Percentiles rank a stretch among this genome's conserved stretches.
Conservation (phyloP, 2,797 vertebrate genomes). For the Sebastes vulpes region DNA sequence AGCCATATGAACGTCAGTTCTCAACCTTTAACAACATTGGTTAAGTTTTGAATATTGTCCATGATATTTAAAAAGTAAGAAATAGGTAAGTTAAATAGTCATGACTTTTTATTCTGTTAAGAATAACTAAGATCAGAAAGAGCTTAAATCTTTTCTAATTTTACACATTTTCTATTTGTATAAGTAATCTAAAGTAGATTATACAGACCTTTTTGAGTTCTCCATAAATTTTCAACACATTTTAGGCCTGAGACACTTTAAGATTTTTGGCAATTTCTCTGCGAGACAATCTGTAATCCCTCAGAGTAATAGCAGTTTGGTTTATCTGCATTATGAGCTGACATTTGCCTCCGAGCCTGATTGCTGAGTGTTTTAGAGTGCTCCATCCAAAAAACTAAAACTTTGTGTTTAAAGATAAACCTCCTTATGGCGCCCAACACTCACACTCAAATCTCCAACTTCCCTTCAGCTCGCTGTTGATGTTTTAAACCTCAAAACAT, state of each 20-base stretch:
- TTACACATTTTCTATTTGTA: background rate
- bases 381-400: constrained; percentile 24
- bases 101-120: background rate
- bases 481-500: constrained; percentile 12
- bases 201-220: background rate
- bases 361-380: constrained; percentile 36
- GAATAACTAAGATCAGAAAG: background rate
- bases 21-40: background rate
- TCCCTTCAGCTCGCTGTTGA: constrained; percentile 12
- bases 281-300: constrained; percentile 34
- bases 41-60: background rate
- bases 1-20: background rate
- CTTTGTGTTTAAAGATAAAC: constrained; percentile 43
- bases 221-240: background rate
- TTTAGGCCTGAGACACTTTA: constrained; percentile 1
- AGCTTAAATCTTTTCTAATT: background rate
- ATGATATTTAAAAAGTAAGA: background rate
- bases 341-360: constrained; percentile 47
- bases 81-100: background rate
- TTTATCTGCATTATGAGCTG: constrained; percentile 40
- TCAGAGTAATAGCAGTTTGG: constrained; percentile 22
- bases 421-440: constrained; percentile 17
- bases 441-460: constrained; percentile 21
- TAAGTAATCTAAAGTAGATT: background rate
- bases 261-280: constrained; percentile 16